Base-by-base conservation (phyloP, 2,797 vertebrate genomes). In the Ibycter americanus region DNA sequence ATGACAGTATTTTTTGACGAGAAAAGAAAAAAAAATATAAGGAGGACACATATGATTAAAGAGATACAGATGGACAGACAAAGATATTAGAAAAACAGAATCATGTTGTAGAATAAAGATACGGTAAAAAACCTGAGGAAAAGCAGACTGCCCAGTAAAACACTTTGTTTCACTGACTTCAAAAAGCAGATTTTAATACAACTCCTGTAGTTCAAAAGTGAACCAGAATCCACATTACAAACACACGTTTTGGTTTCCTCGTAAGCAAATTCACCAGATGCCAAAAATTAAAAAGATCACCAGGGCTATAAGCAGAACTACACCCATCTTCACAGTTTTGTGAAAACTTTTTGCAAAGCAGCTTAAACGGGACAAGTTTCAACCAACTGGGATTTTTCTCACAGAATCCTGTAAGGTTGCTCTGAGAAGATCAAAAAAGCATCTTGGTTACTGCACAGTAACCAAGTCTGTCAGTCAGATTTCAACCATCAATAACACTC, bases 231-330 rank as follows among this genome's bases (percentile, higher is more conserved):
- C 63, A 84, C 0, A 0, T 55, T 83, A 83, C 34, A 88, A 93
- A 90, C 63, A 65, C 26, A 47, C 44, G 3, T 49, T 63, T 89
- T 93, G 22, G 22, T 31, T 89, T 95, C 56, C 67, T 82, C 42
- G 77, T 54, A 59, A 90, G 65, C 32, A 79, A 82, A 94, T 55
- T 76, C 58, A 84, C 42, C 85, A 87, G 56, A 59, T 77, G 55
- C 40, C 77, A 93, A 76, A 90, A 94, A 82, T 42, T n/a, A 82
- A 93, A 78, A 65, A 90, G 74, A 82, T 73, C 63, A 93, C 44
- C 52, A 61, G 51, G n/a, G 32, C 51, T 86, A 27, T 20, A 88
- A 74, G 42, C 11, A 83, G 68, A 91, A 83, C 79, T 87, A 47
- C 15, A 26, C 18, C 29, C 18, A 0, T 54, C 49, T 78, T 88